Evolutionary conservation across 2,888 invertebrate species (phyloP).

Genomic region (Drosophila buzzatii): DNA sequence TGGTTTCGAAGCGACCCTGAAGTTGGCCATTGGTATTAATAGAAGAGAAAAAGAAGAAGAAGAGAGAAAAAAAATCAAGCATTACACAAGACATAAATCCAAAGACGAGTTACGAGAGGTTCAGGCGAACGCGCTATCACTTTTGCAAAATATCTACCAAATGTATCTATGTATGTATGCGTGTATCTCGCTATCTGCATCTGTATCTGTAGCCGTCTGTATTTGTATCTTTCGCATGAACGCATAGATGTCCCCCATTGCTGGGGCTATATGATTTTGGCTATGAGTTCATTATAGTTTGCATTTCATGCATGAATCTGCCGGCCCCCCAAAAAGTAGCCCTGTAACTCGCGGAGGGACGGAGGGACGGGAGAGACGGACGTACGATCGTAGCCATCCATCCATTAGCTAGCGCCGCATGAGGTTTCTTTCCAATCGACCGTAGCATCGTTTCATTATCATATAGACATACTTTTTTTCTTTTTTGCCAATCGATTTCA

Average conservation of each 20-base stretch:
- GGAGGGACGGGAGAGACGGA: neutral
- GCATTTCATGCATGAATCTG: slow-evolving; percentile 79
- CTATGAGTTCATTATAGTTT: slow-evolving; percentile 72
- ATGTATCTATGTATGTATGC: neutral
- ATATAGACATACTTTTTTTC: slow-evolving; percentile 47
- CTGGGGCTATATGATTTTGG: slow-evolving; percentile 46
- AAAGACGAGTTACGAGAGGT: slow-evolving; percentile 40
- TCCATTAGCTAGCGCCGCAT: slow-evolving; percentile 71
- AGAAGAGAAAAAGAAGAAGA: neutral
- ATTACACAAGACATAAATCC: slow-evolving; percentile 47
- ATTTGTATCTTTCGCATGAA: slow-evolving; percentile 23
- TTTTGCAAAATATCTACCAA: slow-evolving; percentile 41
- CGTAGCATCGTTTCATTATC: slow-evolving; percentile 75
- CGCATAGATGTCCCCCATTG: slow-evolving; percentile 50
- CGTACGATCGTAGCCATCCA: slow-evolving; percentile 27
- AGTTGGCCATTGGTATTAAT: slow-evolving; percentile 39
- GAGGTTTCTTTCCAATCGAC: slow-evolving; percentile 75
- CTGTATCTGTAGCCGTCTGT: neutral
- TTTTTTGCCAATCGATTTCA: slow-evolving; percentile 74
- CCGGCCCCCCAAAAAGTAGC: slow-evolving; percentile 2
- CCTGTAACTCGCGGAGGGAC: slow-evolving; percentile 5
- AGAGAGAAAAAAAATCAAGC: slow-evolving; percentile 1
- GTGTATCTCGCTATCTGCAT: neutral
- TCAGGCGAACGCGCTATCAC: slow-evolving; percentile 49
- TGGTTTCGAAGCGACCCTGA: slow-evolving; percentile 48